Base-by-base conservation (phyloP, 1,140 invertebrate species). In the Plectrocnemia conspersa region DNA sequence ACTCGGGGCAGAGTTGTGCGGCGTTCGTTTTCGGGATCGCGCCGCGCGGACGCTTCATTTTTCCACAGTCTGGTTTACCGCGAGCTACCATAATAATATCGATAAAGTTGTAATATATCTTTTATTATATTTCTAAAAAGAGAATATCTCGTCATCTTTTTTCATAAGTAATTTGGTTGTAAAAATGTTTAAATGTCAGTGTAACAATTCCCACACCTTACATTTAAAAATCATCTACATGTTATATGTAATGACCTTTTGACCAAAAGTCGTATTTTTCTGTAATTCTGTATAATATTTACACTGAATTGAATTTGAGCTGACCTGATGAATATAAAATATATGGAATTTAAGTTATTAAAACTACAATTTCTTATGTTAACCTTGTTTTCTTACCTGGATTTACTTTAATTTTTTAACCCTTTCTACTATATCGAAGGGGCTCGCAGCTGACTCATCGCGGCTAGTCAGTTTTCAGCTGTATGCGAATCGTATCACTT, bases 281-380 rank as follows among this genome's bases (percentile, higher is more conserved):
- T 76, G 71, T 75, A 75, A 74, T 70, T 75, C 71, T 76, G 72
- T 75, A n/a, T n/a, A n/a, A n/a, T n/a, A 74, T 76, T 75, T 76
- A 76, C 72, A 76, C 74, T 74, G 74, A 73, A 75, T 75, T 74
- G 71, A 70, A 74, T 73, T 74, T 73, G 73, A 76, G 74, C 74
- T 76, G 74, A 75, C 74, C 74, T 75, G 74, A 76, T 76, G 73
- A 73, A 76, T 76, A 76, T 75, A 76, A 50, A 76, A 76, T 76
- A 76, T 76, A 75, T 76, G 75, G 74, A 73, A 76, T 72, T 76
- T 76, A 76, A 76, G 74, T 76, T 76, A 76, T 76, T 76, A 76
- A 76, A 76, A 76, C 73, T 76, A 76, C 70, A 71, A 73, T 71
- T 74, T 76, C 72, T 76, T 75, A 74, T 75, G 72, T 76, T 76